Conservation (phyloP, 2,113 vertebrate genomes). For the Clupea harengus region DNA sequence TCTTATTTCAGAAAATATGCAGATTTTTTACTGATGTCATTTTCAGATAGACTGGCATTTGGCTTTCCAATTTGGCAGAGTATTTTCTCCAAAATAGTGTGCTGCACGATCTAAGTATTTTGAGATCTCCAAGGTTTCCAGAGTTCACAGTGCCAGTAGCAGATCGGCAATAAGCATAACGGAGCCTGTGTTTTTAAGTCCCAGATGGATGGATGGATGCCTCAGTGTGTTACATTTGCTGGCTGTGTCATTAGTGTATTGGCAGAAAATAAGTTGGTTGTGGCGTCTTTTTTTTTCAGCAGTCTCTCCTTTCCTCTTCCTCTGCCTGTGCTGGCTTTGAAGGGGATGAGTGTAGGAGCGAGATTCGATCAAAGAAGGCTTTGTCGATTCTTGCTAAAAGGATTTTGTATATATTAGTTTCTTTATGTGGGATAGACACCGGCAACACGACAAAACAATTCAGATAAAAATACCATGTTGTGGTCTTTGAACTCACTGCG, state of each 20-base stretch:
- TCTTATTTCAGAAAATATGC: neutral
- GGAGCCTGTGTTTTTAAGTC: slow-evolving; percentile 27
- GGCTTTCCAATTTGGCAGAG: neutral
- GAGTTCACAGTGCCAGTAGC: slow-evolving; percentile 23
- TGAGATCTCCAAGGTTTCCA: slow-evolving; percentile 17
- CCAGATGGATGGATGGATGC: slow-evolving; percentile 21
- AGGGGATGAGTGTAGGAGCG: slow-evolving; percentile 28
- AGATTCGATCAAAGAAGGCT: slow-evolving; percentile 47
- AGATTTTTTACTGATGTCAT: neutral
- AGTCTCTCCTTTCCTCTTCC: slow-evolving; percentile 23
- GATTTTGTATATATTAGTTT: slow-evolving; percentile 49
- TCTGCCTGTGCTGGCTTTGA: slow-evolving; percentile 36
- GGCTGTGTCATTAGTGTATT: slow-evolving; percentile 35
- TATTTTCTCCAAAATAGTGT: neutral
- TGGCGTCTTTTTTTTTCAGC: slow-evolving; percentile 24
- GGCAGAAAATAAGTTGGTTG: slow-evolving; percentile 39
- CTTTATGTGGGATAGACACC: slow-evolving; percentile 17
- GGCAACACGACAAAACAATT: slow-evolving; percentile 32
- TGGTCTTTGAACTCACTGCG: slow-evolving; percentile 28
- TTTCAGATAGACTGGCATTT: neutral
- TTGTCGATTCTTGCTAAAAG: slow-evolving; percentile 45
- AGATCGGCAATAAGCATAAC: slow-evolving; percentile 9
- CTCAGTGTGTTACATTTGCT: slow-evolving; percentile 34
- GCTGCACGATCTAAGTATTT: neutral
- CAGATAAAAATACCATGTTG: slow-evolving; percentile 44